Evolutionary conservation across 2,113 vertebrate genomes (phyloP).

Genomic region (Hypomesus transpacificus): DNA sequence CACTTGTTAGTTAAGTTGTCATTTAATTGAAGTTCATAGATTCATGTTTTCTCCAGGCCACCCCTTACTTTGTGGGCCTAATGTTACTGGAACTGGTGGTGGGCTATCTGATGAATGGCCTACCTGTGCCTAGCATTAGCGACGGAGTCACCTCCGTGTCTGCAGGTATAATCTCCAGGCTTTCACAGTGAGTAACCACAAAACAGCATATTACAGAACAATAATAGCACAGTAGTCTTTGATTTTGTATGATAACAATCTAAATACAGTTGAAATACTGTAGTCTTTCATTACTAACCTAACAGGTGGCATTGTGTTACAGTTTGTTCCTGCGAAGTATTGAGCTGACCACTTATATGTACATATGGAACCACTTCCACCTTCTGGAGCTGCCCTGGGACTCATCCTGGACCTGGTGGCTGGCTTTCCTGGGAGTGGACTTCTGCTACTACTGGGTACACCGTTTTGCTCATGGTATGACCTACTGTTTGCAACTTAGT

Average conservation of each 20-base stretch:
- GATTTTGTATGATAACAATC: too few relatives aligned
- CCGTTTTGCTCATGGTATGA: slow-evolving; percentile 82
- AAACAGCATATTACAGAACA: neutral
- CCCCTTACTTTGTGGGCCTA: slow-evolving; percentile 82
- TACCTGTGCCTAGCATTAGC: slow-evolving; percentile 65
- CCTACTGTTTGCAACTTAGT: neutral
- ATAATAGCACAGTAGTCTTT: too few relatives aligned
- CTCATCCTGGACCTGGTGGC: slow-evolving; percentile 87
- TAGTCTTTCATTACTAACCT: neutral
- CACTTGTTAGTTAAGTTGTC: too few relatives aligned
- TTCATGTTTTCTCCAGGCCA: slow-evolving; percentile 70
- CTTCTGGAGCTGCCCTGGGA: slow-evolving; percentile 84
- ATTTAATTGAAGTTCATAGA: too few relatives aligned
- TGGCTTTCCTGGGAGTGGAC: slow-evolving; percentile 85
- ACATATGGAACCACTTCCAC: slow-evolving; percentile 82
- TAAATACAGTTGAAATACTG: too few relatives aligned
- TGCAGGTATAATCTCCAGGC: slow-evolving; percentile 80
- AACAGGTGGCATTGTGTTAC: slow-evolving; percentile 1
- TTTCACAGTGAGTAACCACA: slow-evolving; percentile 78
- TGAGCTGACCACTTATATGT: slow-evolving; percentile 82
- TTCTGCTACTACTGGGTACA: slow-evolving; percentile 91
- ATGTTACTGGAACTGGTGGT: slow-evolving; percentile 80
- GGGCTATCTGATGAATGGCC: slow-evolving; percentile 71
- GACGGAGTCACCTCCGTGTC: slow-evolving; percentile 82
- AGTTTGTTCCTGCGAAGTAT: slow-evolving; percentile 80